phyloP scores from a whole-genome alignment of 2,797 vertebrate genomes.

The Manis crassicaudata region DNA sequence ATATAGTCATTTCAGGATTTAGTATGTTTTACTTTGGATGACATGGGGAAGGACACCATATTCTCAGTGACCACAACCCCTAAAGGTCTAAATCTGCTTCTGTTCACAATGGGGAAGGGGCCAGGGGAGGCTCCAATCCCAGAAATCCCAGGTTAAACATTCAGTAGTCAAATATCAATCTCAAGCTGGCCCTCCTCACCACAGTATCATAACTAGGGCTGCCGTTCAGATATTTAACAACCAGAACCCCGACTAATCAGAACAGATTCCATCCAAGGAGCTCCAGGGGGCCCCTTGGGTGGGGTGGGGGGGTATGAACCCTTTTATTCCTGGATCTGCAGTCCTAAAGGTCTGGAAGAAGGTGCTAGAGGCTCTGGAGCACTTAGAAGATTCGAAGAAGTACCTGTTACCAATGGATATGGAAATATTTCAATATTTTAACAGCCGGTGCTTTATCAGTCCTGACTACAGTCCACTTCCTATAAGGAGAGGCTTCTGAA shows the following conservation, averaged over 20 bases:
- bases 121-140: neutral
- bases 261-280: neutral
- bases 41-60: neutral
- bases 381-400: neutral
- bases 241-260: neutral
- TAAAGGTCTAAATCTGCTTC: neutral
- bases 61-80: neutral
- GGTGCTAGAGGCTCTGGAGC: neutral
- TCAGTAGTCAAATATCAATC: neutral
- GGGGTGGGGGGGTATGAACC: neutral
- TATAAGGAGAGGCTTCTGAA: neutral
- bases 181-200: neutral
- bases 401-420: neutral
- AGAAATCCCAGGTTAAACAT: neutral
- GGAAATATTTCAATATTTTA: neutral
- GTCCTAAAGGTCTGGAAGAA: neutral
- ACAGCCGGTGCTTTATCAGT: neutral
- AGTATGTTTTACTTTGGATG: neutral
- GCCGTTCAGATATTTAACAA: neutral
- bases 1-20: slow-evolving; percentile 29
- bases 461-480: neutral
- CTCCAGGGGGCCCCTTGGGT: too few relatives aligned
- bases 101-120: neutral
- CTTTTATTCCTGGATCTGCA: neutral
- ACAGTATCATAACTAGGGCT: neutral